These are phyloP conservation scores for Perizoma affinitatum DNA, from an alignment of 2,888 invertebrate species.

Conservation along the genomic window DNA sequence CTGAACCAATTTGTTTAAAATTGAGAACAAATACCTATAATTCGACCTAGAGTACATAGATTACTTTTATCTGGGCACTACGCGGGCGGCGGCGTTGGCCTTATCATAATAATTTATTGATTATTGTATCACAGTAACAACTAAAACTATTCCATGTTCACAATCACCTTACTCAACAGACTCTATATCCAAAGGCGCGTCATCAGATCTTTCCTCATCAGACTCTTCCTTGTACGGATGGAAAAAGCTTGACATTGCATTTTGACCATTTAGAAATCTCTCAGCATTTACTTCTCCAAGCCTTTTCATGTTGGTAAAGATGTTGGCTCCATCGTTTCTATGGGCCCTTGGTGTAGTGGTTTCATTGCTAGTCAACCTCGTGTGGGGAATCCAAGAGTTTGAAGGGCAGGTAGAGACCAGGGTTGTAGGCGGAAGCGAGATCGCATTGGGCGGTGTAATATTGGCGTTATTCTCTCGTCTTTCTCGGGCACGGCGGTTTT, in stretches of 20 bases:
- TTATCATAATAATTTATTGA: constrained; percentile 2
- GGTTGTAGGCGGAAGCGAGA: constrained; percentile 64
- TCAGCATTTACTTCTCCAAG: constrained; percentile 4
- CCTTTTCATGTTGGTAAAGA: constrained; percentile 8
- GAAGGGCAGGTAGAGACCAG: constrained; percentile 12
- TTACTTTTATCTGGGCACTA: too few relatives aligned
- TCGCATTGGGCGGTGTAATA: constrained; percentile 63
- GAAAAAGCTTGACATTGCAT: constrained; percentile 5
- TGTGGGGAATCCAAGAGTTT: constrained; percentile 26
- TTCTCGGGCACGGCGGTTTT: constrained; percentile 91
- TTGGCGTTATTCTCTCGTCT: constrained; percentile 84
- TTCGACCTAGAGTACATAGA: too few relatives aligned
- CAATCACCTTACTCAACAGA: constrained; percentile 41
- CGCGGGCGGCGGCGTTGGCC: too few relatives aligned
- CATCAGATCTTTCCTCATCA: constrained; percentile 52
- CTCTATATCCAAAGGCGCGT: constrained; percentile 68
- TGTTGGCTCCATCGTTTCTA: constrained; percentile 1
- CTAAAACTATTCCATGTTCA: not conserved
- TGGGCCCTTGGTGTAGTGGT: not conserved
- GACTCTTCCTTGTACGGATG: constrained; percentile 32
- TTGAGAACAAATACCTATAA: too few relatives aligned
- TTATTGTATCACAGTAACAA: constrained; percentile 26
- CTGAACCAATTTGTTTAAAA: too few relatives aligned
- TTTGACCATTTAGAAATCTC: constrained; percentile 9
- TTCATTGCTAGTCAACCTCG: constrained; percentile 14